Percentiles rank a stretch among this genome's conserved stretches.
Conservation (phyloP, 2,113 vertebrate genomes). For the Scartelaos histophorus region DNA sequence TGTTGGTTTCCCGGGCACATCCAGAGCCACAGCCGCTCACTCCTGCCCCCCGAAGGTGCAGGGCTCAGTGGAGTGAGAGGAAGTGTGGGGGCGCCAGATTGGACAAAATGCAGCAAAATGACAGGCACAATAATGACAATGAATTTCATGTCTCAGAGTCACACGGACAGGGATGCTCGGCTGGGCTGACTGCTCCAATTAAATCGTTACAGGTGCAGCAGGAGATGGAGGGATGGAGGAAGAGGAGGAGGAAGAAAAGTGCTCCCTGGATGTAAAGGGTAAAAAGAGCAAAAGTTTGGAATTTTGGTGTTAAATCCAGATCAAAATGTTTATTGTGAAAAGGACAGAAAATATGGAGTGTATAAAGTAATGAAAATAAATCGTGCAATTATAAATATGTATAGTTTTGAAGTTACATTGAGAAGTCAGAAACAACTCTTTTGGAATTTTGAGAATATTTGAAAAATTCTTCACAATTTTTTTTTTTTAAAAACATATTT, state of each 20-base stretch:
- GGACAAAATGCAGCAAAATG: conserved; percentile 98
- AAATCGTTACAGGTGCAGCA: conserved; percentile 97
- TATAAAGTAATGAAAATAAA: too few species aligned
- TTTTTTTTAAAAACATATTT: too few species aligned
- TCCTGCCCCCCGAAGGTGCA: conserved; percentile 88
- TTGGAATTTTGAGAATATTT: too few species aligned
- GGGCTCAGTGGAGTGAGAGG: conserved; percentile 95
- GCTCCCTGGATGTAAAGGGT: conserved; percentile 8
- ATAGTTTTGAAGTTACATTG: too few species aligned
- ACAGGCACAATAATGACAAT: conserved; percentile 99
- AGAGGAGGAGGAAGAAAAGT: conserved; percentile 54
- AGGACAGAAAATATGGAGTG: too few species aligned
- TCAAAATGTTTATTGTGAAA: too few species aligned
- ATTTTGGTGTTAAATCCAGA: neutral
- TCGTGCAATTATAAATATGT: too few species aligned
- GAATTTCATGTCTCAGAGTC: conserved; percentile 99
- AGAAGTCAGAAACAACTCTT: too few species aligned
- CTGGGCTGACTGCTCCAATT: conserved; percentile 97
- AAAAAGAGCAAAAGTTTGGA: conserved; percentile 26
- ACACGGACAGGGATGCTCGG: conserved; percentile 90
- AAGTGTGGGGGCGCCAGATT: conserved; percentile 80
- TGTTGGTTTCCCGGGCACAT: conserved; percentile 40
- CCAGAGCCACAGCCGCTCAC: conserved; percentile 73
- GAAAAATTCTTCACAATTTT: too few species aligned
- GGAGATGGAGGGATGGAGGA: conserved; percentile 77